phyloP scores from a whole-genome alignment of 2,888 invertebrate genomes.

The Xylocampa areola region DNA sequence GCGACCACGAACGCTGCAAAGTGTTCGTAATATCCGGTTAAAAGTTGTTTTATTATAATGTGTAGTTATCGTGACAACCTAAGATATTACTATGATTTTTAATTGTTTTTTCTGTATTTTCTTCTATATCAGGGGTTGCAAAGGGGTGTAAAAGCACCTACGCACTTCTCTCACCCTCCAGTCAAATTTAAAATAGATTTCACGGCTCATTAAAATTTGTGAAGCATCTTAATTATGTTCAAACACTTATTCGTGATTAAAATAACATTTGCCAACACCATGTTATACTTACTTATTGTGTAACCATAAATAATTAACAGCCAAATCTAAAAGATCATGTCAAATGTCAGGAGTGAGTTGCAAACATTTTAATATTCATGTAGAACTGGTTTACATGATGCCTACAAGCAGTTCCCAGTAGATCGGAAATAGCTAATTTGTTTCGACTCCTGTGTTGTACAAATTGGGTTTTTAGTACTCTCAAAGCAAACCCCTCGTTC shows the following conservation, averaged over 20 bases:
- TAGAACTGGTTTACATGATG: constrained; percentile 14
- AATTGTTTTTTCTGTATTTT: too few relatives aligned
- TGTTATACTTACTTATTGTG: constrained; percentile 6
- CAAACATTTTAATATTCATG: constrained; percentile 6
- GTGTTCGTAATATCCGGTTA: too few relatives aligned
- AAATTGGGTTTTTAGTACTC: constrained; percentile 30
- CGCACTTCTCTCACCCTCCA: too few relatives aligned
- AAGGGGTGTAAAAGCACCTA: too few relatives aligned
- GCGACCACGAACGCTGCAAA: too few relatives aligned
- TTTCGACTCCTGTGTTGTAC: constrained; percentile 21
- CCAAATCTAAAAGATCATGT: constrained; percentile 4
- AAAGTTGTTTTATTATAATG: too few relatives aligned
- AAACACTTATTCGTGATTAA: not conserved
- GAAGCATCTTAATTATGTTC: not conserved
- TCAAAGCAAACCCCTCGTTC: constrained; percentile 16
- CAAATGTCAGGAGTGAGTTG: constrained; percentile 9
- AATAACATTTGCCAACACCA: not conserved
- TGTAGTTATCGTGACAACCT: too few relatives aligned
- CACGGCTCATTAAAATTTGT: not conserved
- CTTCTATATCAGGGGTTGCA: too few relatives aligned
- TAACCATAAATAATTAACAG: not conserved
- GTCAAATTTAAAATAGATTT: not conserved
- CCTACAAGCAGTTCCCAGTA: constrained; percentile 7
- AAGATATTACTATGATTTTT: too few relatives aligned
- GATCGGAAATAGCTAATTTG: constrained; percentile 31